Conservation (phyloP, 53 echinoderm and acorn worm genomes). For the Actinopyga echinites region DNA sequence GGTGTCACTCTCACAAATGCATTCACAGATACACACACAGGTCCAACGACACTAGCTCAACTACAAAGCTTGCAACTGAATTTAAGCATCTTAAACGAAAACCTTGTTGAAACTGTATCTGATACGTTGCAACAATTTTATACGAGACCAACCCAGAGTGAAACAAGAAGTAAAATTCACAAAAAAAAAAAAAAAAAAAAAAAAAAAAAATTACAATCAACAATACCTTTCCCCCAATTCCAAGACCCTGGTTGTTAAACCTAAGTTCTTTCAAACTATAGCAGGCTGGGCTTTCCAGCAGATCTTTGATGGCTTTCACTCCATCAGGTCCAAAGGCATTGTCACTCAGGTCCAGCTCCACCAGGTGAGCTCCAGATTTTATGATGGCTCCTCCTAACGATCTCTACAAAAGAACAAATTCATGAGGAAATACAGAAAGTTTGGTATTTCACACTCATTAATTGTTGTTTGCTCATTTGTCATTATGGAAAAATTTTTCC, state of each 20-base stretch:
- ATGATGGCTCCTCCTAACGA: conserved; percentile 84
- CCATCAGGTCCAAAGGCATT: conserved; percentile 98
- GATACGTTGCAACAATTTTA: no score
- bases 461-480: no score
- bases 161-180: no score
- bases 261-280: conserved; percentile 86
- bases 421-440: background rate
- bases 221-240: conserved; percentile 93
- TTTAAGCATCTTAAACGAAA: no score
- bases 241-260: conserved; percentile 97
- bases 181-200: background rate
- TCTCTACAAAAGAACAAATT: conserved; percentile 39
- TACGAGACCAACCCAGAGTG: no score
- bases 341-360: conserved; percentile 91
- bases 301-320: conserved; percentile 76
- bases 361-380: conserved; percentile 73
- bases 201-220: background rate
- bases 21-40: no score
- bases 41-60: no score
- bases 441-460: no score
- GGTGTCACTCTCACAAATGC: no score
- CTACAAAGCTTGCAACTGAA: no score
- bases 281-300: conserved; percentile 83
- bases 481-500: no score
- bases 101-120: no score